Base-by-base conservation (phyloP, 2,113 vertebrate genomes). In the Aramus guarauna region DNA sequence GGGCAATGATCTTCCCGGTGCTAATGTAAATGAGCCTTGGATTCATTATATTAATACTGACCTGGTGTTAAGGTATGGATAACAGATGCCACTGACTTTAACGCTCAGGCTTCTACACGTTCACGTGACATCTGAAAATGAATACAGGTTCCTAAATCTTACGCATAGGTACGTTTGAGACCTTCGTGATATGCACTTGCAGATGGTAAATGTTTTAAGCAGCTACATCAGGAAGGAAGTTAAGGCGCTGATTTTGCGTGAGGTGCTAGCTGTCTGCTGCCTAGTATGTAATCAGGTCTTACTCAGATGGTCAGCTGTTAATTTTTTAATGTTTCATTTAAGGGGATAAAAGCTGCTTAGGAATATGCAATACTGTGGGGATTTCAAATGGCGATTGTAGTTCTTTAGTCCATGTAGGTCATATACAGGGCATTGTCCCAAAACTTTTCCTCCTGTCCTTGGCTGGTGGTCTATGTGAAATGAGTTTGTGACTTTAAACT, bases 141-240 rank as follows among this genome's bases (percentile, higher is more conserved):
- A 60, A 6, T 11, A 5, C 12, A 9, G 39, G 39, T 19, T 69
- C 83, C 58, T 27, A 12, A 52, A 16, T 37, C 68, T 77, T 29
- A 6, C 45, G 37, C 36, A 20, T 29, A 21, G 48, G 66, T 76
- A 32, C 55, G 10, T 72, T 23, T 47, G 91, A 32, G 62, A 71
- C 29, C 9, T 58, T 75, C 30, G 4, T 2, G 32, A 2, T 21
- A 11, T 0, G 0, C 27, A 4, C 6, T 0, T 13, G 27, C 22
- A 36, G 63, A 13, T 7, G 24, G 85, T 14, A 12, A 27, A 27
- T 19, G n/a, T 22, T 85, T 26, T 1, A 64, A 69, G 75, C 15
- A 16, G 17, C 34, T 37, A 0, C 3, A 1, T 39, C 34, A 14
- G 68, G 66, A 59, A 21, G 13, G 71, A 37, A 18, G 45, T 27